Evolutionary conservation across 2,888 invertebrate genomes (phyloP).

Genomic region (Stratiomys singularior): DNA sequence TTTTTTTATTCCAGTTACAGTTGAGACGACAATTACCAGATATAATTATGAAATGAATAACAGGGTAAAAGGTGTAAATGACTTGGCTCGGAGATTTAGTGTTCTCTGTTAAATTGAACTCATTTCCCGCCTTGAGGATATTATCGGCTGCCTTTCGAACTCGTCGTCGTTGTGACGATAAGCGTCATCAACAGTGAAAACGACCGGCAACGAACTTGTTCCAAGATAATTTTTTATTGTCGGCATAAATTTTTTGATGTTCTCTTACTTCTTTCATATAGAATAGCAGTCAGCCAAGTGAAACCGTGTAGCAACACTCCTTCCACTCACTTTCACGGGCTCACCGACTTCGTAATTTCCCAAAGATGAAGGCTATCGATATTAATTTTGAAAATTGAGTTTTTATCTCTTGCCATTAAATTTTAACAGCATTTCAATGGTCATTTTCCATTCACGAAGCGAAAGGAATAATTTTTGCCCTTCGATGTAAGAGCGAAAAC

Average conservation of each 20-base stretch:
- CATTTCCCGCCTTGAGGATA: neutral
- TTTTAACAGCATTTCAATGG: constrained; percentile 43
- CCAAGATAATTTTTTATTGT: constrained; percentile 38
- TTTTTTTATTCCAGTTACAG: neutral
- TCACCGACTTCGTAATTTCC: constrained; percentile 24
- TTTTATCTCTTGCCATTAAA: constrained; percentile 43
- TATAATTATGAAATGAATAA: constrained; percentile 40
- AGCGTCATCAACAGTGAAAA: constrained; percentile 1
- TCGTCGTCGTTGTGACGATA: constrained; percentile 1
- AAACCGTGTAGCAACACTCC: neutral
- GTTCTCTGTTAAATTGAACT: constrained; percentile 14
- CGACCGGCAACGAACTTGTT: constrained; percentile 19
- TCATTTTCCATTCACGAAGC: neutral
- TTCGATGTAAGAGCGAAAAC: constrained; percentile 1
- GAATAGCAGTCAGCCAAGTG: neutral
- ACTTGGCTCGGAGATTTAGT: constrained; percentile 21
- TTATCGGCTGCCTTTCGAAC: neutral
- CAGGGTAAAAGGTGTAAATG: constrained; percentile 44
- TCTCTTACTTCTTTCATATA: neutral
- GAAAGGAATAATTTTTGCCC: constrained; percentile 1
- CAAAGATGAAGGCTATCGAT: constrained; percentile 42
- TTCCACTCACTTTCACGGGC: neutral
- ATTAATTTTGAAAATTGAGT: constrained; percentile 46
- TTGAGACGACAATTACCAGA: neutral
- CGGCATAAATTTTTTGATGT: constrained; percentile 39